Evolutionary conservation across 2,797 vertebrate species (phyloP).

Genomic region (Ctenopoma multispine): DNA sequence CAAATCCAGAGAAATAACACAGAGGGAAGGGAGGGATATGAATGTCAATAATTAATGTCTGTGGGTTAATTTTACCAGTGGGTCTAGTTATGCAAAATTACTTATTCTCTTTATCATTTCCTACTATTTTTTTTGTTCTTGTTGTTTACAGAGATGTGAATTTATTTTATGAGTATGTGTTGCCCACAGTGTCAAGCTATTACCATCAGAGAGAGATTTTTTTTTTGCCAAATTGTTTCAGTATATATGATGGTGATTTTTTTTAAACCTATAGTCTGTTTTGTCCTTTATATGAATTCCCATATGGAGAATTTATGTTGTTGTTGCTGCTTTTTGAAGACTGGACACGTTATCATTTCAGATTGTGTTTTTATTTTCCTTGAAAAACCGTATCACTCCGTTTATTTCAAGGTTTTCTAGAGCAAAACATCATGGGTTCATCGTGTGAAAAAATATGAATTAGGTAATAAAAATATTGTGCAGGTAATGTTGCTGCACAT

Average conservation of each 20-base stretch:
- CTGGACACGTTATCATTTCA: constrained; percentile 48
- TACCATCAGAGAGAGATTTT: constrained; percentile 34
- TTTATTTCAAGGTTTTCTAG: constrained; percentile 6
- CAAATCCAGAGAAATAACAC: constrained; percentile 51
- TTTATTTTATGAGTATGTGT: constrained; percentile 64
- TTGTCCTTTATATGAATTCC: constrained; percentile 41
- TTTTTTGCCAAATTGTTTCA: constrained; percentile 65
- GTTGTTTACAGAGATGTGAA: constrained; percentile 75
- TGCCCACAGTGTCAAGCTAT: constrained; percentile 83
- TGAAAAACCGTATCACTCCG: constrained; percentile 60
- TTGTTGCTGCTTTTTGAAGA: constrained; percentile 61
- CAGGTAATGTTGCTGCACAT: constrained; percentile 16
- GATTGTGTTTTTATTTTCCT: constrained; percentile 1
- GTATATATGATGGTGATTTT: constrained; percentile 28
- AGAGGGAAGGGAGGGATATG: constrained; percentile 68
- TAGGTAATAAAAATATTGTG: not conserved
- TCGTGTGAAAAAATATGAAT: constrained; percentile 26
- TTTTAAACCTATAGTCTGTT: constrained; percentile 12
- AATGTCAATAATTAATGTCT: constrained; percentile 80
- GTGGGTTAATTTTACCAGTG: constrained; percentile 71
- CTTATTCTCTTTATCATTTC: constrained; percentile 60
- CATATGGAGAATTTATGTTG: constrained; percentile 24
- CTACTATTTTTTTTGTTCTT: constrained; percentile 26
- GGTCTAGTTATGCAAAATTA: constrained; percentile 83
- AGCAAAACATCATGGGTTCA: constrained; percentile 14